Conservation (phyloP, 2,888 invertebrate genomes). For the Polydrusus pterygomalis region DNA sequence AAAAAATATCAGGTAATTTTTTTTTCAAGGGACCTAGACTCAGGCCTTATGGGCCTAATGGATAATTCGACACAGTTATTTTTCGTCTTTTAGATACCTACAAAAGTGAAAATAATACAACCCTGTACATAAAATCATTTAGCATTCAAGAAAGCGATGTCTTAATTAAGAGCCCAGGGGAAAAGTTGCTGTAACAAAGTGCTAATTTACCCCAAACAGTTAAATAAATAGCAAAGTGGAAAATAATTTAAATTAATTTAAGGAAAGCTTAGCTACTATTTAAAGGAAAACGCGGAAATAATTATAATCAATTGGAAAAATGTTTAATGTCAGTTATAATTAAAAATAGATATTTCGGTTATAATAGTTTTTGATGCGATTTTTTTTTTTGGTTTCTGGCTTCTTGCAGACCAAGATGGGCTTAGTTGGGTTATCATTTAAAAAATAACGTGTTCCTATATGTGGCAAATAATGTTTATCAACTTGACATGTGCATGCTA, state of each 20-base stretch:
- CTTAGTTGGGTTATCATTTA: no score
- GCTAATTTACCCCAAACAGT: conserved; percentile 45
- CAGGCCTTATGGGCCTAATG: no score
- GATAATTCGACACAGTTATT: no score
- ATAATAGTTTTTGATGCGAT: background rate
- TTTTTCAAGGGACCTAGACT: no score
- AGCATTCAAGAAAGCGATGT: conserved; percentile 45
- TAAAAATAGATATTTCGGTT: background rate
- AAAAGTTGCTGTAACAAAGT: conserved; percentile 49
- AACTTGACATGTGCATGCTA: no score
- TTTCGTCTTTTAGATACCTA: background rate
- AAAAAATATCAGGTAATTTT: no score
- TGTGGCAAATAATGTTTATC: no score
- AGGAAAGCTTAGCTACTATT: conserved; percentile 13
- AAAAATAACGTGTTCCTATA: no score
- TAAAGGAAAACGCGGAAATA: background rate
- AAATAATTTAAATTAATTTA: conserved; percentile 40
- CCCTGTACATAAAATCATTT: conserved; percentile 26
- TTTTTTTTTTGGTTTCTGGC: background rate
- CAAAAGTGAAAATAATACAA: background rate
- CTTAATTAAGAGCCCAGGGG: conserved; percentile 48
- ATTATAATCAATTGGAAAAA: conserved; percentile 1
- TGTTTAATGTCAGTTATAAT: background rate
- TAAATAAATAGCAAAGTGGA: conserved; percentile 50
- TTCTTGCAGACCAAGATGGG: no score